Percentiles rank a stretch among this genome's conserved stretches.
Conservation (phyloP, 2,113 vertebrate genomes). For the Carlito syrichta region DNA sequence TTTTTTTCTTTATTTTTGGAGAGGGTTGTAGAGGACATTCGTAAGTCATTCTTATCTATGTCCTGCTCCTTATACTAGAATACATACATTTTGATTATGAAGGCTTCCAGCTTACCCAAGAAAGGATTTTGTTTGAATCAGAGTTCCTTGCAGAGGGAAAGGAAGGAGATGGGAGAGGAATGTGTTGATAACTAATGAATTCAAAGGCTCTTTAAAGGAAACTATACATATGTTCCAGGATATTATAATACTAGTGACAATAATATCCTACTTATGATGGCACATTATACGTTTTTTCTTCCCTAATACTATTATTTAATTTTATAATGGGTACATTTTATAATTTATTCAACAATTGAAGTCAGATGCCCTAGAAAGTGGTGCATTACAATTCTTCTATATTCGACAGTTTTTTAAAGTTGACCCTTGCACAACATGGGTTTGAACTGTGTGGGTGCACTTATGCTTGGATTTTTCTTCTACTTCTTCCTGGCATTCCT, state of each 20-base stretch:
- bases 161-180: neutral
- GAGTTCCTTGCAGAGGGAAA: neutral
- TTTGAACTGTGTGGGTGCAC: neutral
- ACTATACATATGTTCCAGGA: neutral
- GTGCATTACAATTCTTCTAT: neutral
- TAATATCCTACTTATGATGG: neutral
- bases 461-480: neutral
- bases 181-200: neutral
- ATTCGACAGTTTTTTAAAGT: neutral
- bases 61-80: neutral
- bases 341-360: neutral
- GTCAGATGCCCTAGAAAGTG: neutral
- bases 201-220: neutral
- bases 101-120: neutral
- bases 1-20: accelerated
- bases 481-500: neutral
- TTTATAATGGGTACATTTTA: neutral
- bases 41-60: neutral
- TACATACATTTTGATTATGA: neutral
- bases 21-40: accelerated
- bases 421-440: neutral
- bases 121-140: neutral
- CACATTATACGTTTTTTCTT: neutral
- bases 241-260: neutral
- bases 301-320: neutral